phyloP scores from a whole-genome alignment of 1,140 invertebrate genomes.

The Caerostris extrusa region DNA sequence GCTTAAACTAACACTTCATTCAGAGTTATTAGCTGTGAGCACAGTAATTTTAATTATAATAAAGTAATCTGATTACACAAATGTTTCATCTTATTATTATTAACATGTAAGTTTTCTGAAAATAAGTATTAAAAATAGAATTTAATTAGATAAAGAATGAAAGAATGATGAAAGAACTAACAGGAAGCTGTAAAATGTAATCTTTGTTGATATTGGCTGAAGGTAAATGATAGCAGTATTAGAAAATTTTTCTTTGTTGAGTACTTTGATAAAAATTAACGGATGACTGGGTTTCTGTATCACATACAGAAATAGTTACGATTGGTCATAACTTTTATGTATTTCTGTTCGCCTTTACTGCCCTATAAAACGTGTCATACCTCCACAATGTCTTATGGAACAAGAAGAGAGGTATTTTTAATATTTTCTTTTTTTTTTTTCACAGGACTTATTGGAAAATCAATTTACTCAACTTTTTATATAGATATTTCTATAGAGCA shows the following conservation, averaged over 20 bases:
- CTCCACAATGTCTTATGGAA: background rate
- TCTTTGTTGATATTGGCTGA: too few relatives aligned
- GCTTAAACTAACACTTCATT: too few relatives aligned
- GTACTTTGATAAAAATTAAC: background rate
- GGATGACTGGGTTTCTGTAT: background rate
- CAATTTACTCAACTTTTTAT: background rate
- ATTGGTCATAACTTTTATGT: background rate
- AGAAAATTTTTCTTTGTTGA: background rate
- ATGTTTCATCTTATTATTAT: too few relatives aligned
- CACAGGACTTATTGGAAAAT: conserved; percentile 16
- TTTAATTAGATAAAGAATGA: too few relatives aligned
- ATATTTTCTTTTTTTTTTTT: background rate
- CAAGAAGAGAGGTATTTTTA: background rate
- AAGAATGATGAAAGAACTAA: too few relatives aligned
- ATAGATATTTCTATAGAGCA: background rate
- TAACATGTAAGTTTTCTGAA: too few relatives aligned
- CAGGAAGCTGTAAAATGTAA: too few relatives aligned
- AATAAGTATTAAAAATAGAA: too few relatives aligned
- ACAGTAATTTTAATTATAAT: too few relatives aligned
- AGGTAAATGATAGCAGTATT: too few relatives aligned
- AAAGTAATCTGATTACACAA: too few relatives aligned
- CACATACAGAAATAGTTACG: background rate
- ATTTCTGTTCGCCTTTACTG: background rate
- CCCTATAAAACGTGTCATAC: background rate
- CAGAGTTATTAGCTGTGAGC: too few relatives aligned